Conservation (phyloP, 2,888 invertebrate genomes). For the Drosophila mulleri region DNA sequence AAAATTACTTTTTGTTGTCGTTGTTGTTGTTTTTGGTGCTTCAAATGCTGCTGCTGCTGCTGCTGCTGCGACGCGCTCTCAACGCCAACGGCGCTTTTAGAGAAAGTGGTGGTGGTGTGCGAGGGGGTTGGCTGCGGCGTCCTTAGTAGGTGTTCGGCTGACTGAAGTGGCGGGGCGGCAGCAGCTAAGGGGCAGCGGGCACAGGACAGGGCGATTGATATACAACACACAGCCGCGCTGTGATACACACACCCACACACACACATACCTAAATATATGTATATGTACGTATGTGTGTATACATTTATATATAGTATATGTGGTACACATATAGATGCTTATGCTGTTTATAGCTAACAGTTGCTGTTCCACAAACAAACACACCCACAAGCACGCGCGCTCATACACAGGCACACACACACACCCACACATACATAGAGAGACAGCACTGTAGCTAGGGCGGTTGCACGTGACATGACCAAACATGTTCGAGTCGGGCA, state of each 20-base stretch:
- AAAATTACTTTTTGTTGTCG: conserved; percentile 68
- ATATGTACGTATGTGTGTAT: background rate
- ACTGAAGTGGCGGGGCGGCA: conserved; percentile 26
- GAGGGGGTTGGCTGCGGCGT: conserved; percentile 8
- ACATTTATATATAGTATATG: conserved; percentile 10
- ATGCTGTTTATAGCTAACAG: conserved; percentile 63
- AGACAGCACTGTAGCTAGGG: conserved; percentile 25
- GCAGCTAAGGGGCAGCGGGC: conserved; percentile 25
- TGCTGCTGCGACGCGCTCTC: conserved; percentile 43
- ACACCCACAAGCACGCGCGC: conserved; percentile 24
- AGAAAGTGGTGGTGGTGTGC: conserved; percentile 16
- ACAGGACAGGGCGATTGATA: conserved; percentile 63
- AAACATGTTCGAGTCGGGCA: conserved; percentile 61
- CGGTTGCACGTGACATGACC: conserved; percentile 58
- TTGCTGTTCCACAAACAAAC: conserved; percentile 44
- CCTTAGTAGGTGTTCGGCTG: conserved; percentile 26
- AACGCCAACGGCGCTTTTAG: conserved; percentile 52
- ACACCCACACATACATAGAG: conserved; percentile 14
- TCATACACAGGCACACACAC: conserved; percentile 6
- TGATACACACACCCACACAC: conserved; percentile 31
- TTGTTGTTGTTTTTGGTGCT: conserved; percentile 23
- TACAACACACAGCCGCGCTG: conserved; percentile 56
- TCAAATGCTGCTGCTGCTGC: conserved; percentile 11
- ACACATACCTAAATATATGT: conserved; percentile 1
- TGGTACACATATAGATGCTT: conserved; percentile 50